Base-by-base conservation (phyloP, 2,113 vertebrate species). In the Forbesichthys agassizii region DNA sequence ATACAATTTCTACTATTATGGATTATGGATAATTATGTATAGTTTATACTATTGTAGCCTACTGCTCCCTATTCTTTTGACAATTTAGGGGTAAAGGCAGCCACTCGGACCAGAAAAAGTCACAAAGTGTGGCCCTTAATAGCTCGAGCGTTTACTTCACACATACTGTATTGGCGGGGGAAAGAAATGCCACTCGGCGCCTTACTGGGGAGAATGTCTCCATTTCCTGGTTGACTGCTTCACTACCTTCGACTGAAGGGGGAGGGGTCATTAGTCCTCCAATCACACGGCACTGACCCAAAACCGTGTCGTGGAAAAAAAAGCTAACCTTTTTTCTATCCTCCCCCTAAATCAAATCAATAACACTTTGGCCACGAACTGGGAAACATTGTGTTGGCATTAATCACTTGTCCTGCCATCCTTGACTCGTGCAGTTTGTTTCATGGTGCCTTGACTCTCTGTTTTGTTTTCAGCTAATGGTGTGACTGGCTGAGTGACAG, bases 191-290 rank as follows among this genome's bases (percentile, higher is more conserved):
- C 70, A 75, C 78, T 70, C n/a, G 61, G 64, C 33, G 73, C 65
- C 78, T 68, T 74, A 82, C 78, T 80, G 62, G 57, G 70, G 76
- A 83, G 81, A 92, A 87, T 83, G 85, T 85, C 88, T 92, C 88
- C 89, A 93, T 93, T 93, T 92, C 89, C 83, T 88, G 88, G 84
- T 84, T 90, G 92, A 93, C 64, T 83, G 87, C 88, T 90, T 78
- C 81, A 69, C 69, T 69, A 36, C 84, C 82, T 87, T 77, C 75
- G 58, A 20, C 74, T 46, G 75, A 82, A 69, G 36, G 59, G 73
- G 82, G 83, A 71, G 82, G 84, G 79, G 83, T 84, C 79, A 71
- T 84, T 86, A 81, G 86, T 81, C 79, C 81, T 73, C 80, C 84
- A 73, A 82, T 82, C 84, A 64, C 86, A 80, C 73, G 61, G 66